These are phyloP conservation scores for Megaleporinus macrocephalus DNA, from an alignment of 2,113 vertebrate genomes.

Conservation along the genomic window DNA sequence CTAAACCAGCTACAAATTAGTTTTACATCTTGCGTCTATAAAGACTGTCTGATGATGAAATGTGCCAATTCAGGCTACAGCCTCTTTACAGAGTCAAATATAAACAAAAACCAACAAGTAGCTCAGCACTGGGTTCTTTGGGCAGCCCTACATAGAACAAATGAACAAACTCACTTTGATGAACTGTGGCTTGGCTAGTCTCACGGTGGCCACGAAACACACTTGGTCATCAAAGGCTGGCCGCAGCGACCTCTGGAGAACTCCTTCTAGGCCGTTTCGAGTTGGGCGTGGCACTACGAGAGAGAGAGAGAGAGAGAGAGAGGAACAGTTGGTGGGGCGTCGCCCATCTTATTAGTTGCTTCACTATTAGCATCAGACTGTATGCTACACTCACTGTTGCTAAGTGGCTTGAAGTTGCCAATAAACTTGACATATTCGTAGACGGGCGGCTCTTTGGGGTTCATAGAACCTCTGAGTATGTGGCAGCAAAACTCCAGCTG, in stretches of 20 bases:
- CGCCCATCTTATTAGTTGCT: too few relatives aligned
- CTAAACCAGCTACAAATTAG: too few relatives aligned
- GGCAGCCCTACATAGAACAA: background rate
- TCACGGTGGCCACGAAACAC: slow-evolving; percentile 95
- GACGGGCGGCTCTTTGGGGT: slow-evolving; percentile 89
- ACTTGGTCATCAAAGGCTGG: slow-evolving; percentile 89
- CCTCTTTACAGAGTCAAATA: too few relatives aligned
- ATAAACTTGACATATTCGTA: slow-evolving; percentile 97
- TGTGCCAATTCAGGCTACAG: too few relatives aligned
- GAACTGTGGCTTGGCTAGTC: slow-evolving; percentile 94
- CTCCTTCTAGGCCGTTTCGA: slow-evolving; percentile 91
- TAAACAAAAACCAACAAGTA: too few relatives aligned
- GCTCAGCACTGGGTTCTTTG: too few relatives aligned
- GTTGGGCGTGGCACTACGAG: slow-evolving; percentile 84
- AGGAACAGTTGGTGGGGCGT: too few relatives aligned
- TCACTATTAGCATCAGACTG: too few relatives aligned
- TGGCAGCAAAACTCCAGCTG: slow-evolving; percentile 98
- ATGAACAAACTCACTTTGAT: slow-evolving; percentile 83
- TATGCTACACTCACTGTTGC: slow-evolving; percentile 83
- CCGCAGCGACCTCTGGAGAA: slow-evolving; percentile 87
- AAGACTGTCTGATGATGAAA: too few relatives aligned
- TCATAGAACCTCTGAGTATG: slow-evolving; percentile 93
- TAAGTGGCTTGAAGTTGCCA: slow-evolving; percentile 96
- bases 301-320: too few relatives aligned
- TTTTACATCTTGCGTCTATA: too few relatives aligned